phyloP scores from a whole-genome alignment of 1,140 invertebrate species.

The Leptinotarsa texana region DNA sequence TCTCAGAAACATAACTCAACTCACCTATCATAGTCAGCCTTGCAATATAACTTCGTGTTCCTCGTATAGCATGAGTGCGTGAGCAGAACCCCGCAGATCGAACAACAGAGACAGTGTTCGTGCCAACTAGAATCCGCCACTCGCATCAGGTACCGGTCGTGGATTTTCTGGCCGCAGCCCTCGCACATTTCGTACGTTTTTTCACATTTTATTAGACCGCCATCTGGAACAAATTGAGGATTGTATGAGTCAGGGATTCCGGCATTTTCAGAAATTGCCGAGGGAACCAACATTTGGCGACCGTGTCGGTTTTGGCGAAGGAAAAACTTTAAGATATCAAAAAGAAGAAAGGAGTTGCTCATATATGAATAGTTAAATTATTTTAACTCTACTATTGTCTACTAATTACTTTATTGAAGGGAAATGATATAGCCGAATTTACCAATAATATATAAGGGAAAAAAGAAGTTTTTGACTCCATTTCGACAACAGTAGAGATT shows the following conservation, averaged over 20 bases:
- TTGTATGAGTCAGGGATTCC: neutral
- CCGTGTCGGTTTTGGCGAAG: too few relatives aligned
- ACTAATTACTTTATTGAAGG: too few relatives aligned
- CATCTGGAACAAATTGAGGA: constrained; percentile 52
- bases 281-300: too few relatives aligned
- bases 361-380: too few relatives aligned
- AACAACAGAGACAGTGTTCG: constrained; percentile 89
- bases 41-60: constrained; percentile 94
- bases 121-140: constrained; percentile 92
- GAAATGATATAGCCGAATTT: too few relatives aligned
- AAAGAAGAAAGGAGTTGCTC: too few relatives aligned
- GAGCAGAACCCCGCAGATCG: constrained; percentile 83
- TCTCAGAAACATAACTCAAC: constrained; percentile 2
- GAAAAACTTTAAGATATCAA: too few relatives aligned
- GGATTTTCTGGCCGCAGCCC: constrained; percentile 88
- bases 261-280: neutral
- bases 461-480: too few relatives aligned
- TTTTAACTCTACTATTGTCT: too few relatives aligned
- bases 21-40: constrained; percentile 90
- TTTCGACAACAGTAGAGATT: too few relatives aligned
- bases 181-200: constrained; percentile 80
- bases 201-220: constrained; percentile 64
- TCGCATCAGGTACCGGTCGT: constrained; percentile 89
- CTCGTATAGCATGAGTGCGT: constrained; percentile 88
- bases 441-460: too few relatives aligned